A percentile compares a stretch with the other conserved stretches of the same genome.
These are phyloP conservation scores for Drosophila atripex DNA, from an alignment of 2,888 invertebrate genomes.

Conservation along the genomic window DNA sequence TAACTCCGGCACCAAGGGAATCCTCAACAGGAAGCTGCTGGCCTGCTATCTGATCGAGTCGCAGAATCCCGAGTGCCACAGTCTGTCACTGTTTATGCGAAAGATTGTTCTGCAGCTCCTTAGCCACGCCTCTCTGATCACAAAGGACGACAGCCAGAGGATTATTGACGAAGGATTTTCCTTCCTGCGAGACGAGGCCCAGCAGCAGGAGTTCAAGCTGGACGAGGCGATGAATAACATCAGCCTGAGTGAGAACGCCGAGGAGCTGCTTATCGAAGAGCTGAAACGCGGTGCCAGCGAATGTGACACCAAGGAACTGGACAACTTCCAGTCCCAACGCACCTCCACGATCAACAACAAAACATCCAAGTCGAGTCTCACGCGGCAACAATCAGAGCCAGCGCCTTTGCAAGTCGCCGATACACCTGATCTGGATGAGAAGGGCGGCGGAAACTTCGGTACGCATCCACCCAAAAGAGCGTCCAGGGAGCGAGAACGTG, in stretches of 20 bases:
- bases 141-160: conserved; percentile 79
- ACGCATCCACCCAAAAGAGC: conserved; percentile 82
- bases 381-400: conserved; percentile 83
- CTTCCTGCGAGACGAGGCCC: conserved; percentile 81
- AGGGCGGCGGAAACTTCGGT: conserved; percentile 67
- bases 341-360: conserved; percentile 70
- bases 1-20: conserved; percentile 83
- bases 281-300: conserved; percentile 78
- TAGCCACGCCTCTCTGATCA: conserved; percentile 86
- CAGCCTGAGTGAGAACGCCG: conserved; percentile 81
- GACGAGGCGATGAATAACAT: conserved; percentile 81
- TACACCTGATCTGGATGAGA: conserved; percentile 47
- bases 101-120: conserved; percentile 93
- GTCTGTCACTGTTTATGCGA: conserved; percentile 93
- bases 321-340: conserved; percentile 74
- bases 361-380: conserved; percentile 56
- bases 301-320: conserved; percentile 73
- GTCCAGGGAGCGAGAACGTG: conserved; percentile 56
- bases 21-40: conserved; percentile 89
- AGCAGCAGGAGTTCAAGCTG: conserved; percentile 81
- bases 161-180: conserved; percentile 81
- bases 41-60: conserved; percentile 95
- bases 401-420: conserved; percentile 72
- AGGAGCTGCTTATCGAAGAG: conserved; percentile 83
- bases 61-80: conserved; percentile 92